Conservation (phyloP, 2,888 invertebrate species). For the Gastrophysa polygoni region DNA sequence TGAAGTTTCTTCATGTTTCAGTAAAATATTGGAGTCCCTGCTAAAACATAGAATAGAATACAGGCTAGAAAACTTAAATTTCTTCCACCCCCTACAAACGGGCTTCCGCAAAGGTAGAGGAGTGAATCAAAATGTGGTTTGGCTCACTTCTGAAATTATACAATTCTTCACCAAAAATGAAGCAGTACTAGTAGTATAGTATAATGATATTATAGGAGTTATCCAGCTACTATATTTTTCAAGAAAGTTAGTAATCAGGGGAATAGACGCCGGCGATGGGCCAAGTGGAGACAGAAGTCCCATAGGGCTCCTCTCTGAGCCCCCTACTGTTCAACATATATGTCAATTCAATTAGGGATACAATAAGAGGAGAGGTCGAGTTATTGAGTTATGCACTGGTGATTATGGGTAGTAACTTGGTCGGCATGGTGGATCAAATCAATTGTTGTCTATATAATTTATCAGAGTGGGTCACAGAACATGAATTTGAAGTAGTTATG, state of each 20-base stretch:
- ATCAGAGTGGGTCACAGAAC: background rate
- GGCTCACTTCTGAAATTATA: background rate
- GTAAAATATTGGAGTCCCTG: slow-evolving; percentile 10
- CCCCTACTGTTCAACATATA: background rate
- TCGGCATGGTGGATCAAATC: too few species aligned
- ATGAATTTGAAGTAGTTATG: background rate
- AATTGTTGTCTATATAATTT: too few species aligned
- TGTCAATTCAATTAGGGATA: background rate
- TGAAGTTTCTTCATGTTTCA: slow-evolving; percentile 1
- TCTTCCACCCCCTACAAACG: too few species aligned
- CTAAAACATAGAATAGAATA: slow-evolving; percentile 3
- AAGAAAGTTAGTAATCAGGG: background rate
- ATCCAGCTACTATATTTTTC: background rate
- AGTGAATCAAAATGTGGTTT: background rate
- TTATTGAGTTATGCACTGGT: background rate
- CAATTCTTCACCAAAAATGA: background rate
- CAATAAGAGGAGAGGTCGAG: background rate
- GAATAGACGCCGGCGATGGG: background rate
- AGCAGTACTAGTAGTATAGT: background rate
- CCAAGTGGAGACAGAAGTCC: background rate
- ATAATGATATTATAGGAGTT: background rate
- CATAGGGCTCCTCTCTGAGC: background rate
- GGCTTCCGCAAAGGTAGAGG: too few species aligned
- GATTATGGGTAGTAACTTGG: background rate
- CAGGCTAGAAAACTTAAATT: background rate